Evolutionary conservation across 2,113 vertebrate species (phyloP).

Genomic region (Odocoileus hemionus): DNA sequence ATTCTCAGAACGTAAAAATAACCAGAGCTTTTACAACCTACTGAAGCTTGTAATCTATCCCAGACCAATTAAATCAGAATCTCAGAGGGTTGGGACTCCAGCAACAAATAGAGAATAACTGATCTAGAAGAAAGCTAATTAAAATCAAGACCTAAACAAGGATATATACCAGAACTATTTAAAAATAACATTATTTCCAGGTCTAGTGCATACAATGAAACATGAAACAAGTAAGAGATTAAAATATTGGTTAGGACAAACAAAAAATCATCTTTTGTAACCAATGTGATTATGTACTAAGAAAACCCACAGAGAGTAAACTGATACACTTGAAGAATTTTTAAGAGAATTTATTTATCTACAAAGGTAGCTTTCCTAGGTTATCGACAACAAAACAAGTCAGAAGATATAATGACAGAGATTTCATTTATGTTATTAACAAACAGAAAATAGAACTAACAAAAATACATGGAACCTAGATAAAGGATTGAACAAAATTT

Average conservation of each 20-base stretch:
- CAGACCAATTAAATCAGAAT: background rate
- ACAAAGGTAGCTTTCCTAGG: background rate
- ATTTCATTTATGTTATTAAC: background rate
- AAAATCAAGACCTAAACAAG: background rate
- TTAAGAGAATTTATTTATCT: conserved; percentile 4
- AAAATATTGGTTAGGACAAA: background rate
- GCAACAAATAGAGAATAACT: background rate
- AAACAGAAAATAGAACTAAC: background rate
- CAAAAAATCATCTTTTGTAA: background rate
- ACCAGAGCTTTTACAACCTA: background rate
- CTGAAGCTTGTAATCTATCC: background rate
- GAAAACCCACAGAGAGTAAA: background rate
- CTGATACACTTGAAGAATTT: background rate
- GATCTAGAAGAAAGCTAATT: background rate
- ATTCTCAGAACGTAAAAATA: background rate
- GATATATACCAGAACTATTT: background rate
- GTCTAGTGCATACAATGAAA: background rate
- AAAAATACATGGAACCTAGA: background rate
- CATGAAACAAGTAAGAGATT: background rate
- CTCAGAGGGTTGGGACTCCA: background rate
- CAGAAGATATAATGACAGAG: background rate
- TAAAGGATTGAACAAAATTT: background rate
- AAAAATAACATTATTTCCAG: conserved; percentile 14
- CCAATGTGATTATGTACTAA: background rate
- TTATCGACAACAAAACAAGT: background rate